A percentile compares a stretch with the other conserved stretches of the same genome.
phyloP scores from a whole-genome alignment of 2,888 invertebrate genomes.

The Lepetodrilus schrolli region DNA sequence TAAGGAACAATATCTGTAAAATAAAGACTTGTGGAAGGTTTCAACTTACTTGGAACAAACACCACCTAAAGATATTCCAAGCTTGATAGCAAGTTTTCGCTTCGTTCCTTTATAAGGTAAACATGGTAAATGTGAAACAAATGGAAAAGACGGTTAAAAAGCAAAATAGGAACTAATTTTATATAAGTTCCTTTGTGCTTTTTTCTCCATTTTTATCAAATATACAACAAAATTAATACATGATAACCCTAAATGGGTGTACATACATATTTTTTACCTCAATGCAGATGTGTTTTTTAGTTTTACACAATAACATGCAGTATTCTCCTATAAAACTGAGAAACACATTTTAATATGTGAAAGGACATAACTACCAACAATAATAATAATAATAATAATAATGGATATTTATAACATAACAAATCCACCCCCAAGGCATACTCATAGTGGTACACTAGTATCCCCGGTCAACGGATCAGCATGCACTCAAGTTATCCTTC shows the following conservation, averaged over 20 bases:
- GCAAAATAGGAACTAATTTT: neutral
- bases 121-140: neutral
- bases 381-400: neutral
- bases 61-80: constrained; percentile 54
- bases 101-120: constrained; percentile 46
- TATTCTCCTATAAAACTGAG: too few species aligned
- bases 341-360: neutral
- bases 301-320: too few species aligned
- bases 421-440: too few species aligned
- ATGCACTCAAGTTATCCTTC: too few species aligned
- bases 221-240: too few species aligned
- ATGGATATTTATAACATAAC: too few species aligned
- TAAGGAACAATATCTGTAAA: neutral
- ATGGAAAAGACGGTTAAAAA: neutral
- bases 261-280: too few species aligned
- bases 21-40: neutral
- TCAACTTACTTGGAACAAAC: constrained; percentile 49
- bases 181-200: neutral
- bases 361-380: neutral
- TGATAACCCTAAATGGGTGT: too few species aligned
- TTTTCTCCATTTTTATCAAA: too few species aligned
- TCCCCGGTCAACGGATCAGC: too few species aligned
- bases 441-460: too few species aligned
- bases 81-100: constrained; percentile 49
- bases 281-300: too few species aligned